Evolutionary conservation across 2,113 vertebrate genomes (phyloP).

Genomic region (Xenus cinereus): DNA sequence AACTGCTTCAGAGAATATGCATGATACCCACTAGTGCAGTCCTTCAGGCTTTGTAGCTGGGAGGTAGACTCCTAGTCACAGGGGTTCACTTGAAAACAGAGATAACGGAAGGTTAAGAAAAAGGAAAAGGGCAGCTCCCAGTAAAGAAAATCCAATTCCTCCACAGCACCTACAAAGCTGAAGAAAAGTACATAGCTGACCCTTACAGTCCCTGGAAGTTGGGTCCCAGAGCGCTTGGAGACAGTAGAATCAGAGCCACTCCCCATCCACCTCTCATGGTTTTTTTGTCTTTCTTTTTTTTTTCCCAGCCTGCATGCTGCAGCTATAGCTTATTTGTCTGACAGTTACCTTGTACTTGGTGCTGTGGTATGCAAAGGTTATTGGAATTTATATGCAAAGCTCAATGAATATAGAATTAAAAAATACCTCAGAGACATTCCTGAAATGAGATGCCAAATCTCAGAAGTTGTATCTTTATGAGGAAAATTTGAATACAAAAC

Average conservation of each 20-base stretch:
- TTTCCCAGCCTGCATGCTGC: not conserved
- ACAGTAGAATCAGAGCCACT: not conserved
- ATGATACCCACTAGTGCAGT: not conserved
- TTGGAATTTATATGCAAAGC: conserved; percentile 45
- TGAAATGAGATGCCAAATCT: conserved; percentile 28
- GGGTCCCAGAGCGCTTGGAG: not conserved
- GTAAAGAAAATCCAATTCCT: not conserved
- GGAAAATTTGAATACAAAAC: conserved; percentile 37
- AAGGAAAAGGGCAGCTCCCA: not conserved
- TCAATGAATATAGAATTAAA: conserved; percentile 36
- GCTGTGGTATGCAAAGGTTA: not conserved
- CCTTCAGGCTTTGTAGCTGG: not conserved
- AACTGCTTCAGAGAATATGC: not conserved
- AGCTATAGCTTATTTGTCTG: not conserved
- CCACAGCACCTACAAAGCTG: not conserved
- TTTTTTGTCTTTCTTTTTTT: not conserved
- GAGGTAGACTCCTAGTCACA: not conserved
- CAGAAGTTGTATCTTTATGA: conserved; percentile 40
- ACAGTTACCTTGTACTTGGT: not conserved
- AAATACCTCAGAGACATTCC: not conserved
- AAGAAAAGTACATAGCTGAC: not conserved
- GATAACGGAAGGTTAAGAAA: not conserved
- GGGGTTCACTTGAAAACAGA: not conserved
- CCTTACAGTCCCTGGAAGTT: not conserved
- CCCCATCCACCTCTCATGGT: not conserved